These are phyloP conservation scores for Madoqua kirkii DNA, from an alignment of 2,113 vertebrate genomes.

Conservation along the genomic window DNA sequence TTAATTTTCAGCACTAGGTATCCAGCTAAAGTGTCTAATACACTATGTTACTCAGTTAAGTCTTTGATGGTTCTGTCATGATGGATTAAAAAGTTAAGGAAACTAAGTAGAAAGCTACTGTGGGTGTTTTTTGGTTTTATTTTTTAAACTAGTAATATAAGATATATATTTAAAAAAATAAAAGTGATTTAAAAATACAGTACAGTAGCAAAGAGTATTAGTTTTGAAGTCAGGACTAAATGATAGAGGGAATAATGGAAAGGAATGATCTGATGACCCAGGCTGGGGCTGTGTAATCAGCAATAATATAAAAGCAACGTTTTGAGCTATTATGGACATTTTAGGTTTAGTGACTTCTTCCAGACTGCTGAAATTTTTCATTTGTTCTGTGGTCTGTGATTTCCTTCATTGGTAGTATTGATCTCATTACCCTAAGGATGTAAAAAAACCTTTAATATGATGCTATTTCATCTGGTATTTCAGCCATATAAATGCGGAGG, in stretches of 20 bases:
- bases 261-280: background rate
- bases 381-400: background rate
- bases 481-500: background rate
- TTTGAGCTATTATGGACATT: slow-evolving; percentile 4
- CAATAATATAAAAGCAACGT: background rate
- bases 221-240: background rate
- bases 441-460: background rate
- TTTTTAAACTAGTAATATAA: background rate
- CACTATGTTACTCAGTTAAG: background rate
- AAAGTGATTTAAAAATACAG: background rate
- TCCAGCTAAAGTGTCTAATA: background rate
- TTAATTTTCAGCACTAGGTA: background rate
- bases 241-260: background rate
- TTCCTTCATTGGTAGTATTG: background rate
- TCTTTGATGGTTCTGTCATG: background rate
- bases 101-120: background rate
- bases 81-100: background rate
- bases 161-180: background rate
- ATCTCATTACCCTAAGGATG: background rate
- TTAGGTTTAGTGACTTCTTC: background rate
- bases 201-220: background rate
- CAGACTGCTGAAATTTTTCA: background rate
- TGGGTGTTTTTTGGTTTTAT: background rate
- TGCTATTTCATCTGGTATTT: background rate
- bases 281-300: background rate